Conservation (phyloP, 2,113 vertebrate species). For the Mormyrus iriodes region DNA sequence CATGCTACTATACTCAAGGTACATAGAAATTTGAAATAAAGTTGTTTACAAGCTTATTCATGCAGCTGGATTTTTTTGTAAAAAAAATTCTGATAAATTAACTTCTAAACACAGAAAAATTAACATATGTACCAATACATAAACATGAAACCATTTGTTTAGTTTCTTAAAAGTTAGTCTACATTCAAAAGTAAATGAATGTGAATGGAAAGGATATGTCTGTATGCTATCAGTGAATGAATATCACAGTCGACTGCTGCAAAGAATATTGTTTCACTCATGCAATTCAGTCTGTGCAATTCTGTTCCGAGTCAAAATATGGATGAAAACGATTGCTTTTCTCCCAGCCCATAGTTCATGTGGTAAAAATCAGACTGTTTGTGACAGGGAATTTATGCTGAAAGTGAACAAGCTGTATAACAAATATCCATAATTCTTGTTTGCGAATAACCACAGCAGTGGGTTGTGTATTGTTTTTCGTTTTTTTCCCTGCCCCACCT, state of each 20-base stretch:
- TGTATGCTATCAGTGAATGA: not conserved
- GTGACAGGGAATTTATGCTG: not conserved
- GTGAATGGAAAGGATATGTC: not conserved
- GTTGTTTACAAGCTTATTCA: not conserved
- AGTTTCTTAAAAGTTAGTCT: not conserved
- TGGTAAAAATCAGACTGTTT: not conserved
- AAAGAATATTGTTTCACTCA: not conserved
- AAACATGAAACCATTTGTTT: not conserved
- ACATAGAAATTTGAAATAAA: not conserved
- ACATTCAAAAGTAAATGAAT: not conserved
- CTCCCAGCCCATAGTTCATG: not conserved
- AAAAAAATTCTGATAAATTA: not conserved
- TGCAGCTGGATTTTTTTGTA: not conserved
- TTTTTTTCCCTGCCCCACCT: not conserved
- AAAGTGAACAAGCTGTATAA: not conserved
- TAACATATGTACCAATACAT: not conserved
- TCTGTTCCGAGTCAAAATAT: not conserved
- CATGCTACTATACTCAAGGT: not conserved
- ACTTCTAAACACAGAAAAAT: not conserved
- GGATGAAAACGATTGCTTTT: not conserved
- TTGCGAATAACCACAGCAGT: not conserved
- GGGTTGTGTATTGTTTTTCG: not conserved
- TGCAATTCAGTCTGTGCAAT: not conserved
- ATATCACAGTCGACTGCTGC: not conserved
- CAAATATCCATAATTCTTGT: not conserved